These are phyloP conservation scores for Sphaerodactylus townsendi DNA, from an alignment of 2,113 vertebrate species.

Conservation along the genomic window DNA sequence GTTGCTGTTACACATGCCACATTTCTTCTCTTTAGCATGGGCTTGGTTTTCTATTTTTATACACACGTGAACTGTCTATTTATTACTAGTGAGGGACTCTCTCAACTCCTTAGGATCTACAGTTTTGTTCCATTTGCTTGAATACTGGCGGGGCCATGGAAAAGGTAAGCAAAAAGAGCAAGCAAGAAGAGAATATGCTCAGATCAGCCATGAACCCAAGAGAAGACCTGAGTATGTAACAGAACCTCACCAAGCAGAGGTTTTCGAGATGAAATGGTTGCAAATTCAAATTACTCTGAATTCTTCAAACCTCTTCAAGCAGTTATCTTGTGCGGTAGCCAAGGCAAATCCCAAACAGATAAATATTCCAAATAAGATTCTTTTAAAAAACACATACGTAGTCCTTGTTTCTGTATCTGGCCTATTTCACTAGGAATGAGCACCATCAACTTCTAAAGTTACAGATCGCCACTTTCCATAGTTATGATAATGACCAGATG, in stretches of 20 bases:
- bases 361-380: no score
- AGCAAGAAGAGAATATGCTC: neutral
- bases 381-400: no score
- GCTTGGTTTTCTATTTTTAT: no score
- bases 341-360: no score
- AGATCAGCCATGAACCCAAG: neutral
- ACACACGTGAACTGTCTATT: no score
- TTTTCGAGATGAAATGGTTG: neutral
- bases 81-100: neutral
- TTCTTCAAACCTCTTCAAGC: no score
- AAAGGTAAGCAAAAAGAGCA: neutral
- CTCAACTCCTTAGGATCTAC: no score
- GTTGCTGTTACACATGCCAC: neutral
- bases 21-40: no score
- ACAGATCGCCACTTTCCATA: neutral
- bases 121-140: neutral
- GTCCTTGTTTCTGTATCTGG: neutral
- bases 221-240: neutral
- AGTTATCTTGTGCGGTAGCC: no score
- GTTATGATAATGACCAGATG: neutral
- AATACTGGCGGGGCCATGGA: neutral
- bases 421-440: neutral
- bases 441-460: neutral
- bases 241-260: neutral
- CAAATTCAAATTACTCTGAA: neutral